Evolutionary conservation across 2,113 vertebrate genomes (phyloP), one percentile per base, ranked within the genome.

Genomic region (Ageneiosus marmoratus): DNA sequence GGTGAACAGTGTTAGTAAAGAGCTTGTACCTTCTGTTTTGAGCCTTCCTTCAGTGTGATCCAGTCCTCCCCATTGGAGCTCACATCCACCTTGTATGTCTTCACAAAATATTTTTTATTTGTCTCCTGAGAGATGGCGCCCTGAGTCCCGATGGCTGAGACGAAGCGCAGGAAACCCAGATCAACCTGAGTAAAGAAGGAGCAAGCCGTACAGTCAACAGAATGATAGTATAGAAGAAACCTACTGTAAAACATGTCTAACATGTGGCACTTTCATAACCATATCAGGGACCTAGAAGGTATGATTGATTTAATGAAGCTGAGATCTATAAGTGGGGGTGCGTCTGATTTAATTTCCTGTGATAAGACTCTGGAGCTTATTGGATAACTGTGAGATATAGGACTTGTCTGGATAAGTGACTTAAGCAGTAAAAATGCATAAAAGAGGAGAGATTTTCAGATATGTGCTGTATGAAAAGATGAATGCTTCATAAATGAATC

Each of bases 21-120:
- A 29, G 16, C 11, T 83, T 1, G 1, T 84, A 98, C 98, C 83
- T 96, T 94, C 89, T 96, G 95, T 77, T 97, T 99, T 81, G 95
- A 95, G 88, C 95, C 97, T 81, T 98, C 97, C 89, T 98, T 99
- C 84, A 99, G 86, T 27, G 97, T 96, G 91, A 99, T 97, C 98
- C 98, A 99, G 92, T 99, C 98, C 83, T 99, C 97, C 72, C 98
- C 98, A 0, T 98, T 99, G 60, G 97, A 98, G 90, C 98, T 99
- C 70, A 98, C 94, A 16, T 99, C 98, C 32, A 99, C 94, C 46
- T 96, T 97, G 88, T 99, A 99, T 2, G 95, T 91, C 89, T 95
- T 97, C 88, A 99, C 90, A 0, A 92, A 99, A 86, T 99, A 99
- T 83, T 93, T 92, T 91, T 90, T 97, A 73, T 89, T 93, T 55